A percentile compares a stretch with the other conserved stretches of the same genome.
phyloP scores from a whole-genome alignment of 2,888 invertebrate genomes.

The Acanthosoma haemorrhoidale region DNA sequence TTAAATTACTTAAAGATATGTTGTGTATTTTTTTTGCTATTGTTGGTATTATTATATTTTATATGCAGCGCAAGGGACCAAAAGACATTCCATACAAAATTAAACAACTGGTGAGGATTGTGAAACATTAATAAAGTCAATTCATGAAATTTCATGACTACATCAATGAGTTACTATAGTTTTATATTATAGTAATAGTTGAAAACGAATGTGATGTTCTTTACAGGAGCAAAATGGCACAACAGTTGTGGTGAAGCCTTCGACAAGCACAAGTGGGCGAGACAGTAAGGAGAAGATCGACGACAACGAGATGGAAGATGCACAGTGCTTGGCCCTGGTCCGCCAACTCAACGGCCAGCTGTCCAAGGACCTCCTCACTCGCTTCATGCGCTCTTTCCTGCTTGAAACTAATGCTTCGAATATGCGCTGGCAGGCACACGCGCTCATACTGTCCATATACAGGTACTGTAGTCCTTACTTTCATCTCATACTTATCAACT shows the following conservation, averaged over 20 bases:
- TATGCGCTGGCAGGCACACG: slow-evolving; percentile 94
- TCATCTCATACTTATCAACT: not conserved
- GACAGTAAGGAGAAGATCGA: slow-evolving; percentile 34
- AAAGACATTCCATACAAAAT: too few species aligned
- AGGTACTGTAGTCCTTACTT: slow-evolving; percentile 50
- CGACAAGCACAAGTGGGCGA: not conserved
- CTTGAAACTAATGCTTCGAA: slow-evolving; percentile 88
- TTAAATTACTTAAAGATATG: too few species aligned
- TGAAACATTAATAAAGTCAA: too few species aligned
- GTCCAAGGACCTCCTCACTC: slow-evolving; percentile 48
- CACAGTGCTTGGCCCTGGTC: slow-evolving; percentile 41
- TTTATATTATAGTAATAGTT: too few species aligned
- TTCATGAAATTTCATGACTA: too few species aligned
- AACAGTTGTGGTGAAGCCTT: not conserved
- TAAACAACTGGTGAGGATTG: too few species aligned
- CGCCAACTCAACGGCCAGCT: slow-evolving; percentile 41
- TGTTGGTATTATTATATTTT: too few species aligned
- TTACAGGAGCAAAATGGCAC: not conserved
- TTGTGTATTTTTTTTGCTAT: too few species aligned
- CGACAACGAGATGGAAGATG: slow-evolving; percentile 39
- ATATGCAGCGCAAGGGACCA: too few species aligned
- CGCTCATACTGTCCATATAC: slow-evolving; percentile 74
- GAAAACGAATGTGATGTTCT: not conserved
- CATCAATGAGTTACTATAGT: too few species aligned
- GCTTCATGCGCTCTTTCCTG: slow-evolving; percentile 84